Evolutionary conservation across 2,888 invertebrate species (phyloP).

Genomic region (Oxystoma pomonae): DNA sequence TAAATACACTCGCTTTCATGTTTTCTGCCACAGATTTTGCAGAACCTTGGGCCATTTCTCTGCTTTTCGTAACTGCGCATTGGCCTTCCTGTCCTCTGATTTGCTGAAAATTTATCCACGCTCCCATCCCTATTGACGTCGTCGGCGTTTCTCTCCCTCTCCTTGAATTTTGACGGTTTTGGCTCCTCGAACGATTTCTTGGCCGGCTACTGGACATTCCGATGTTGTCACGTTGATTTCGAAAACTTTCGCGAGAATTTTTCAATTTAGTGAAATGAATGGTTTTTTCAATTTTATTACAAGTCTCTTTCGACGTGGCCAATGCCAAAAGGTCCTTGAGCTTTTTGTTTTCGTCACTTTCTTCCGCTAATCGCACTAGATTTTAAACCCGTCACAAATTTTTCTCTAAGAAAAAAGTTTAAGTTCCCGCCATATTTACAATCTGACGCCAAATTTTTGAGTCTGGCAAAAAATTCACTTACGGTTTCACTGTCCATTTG

Average conservation of each 20-base stretch:
- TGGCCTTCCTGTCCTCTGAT: neutral
- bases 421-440: neutral
- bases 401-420: neutral
- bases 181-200: neutral
- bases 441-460: neutral
- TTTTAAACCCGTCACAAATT: neutral
- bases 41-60: too few relatives aligned
- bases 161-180: too few relatives aligned
- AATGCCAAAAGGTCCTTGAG: neutral
- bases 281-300: neutral
- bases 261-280: neutral
- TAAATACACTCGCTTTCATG: neutral
- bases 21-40: neutral
- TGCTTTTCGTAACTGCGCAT: too few relatives aligned
- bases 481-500: neutral
- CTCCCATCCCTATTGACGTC: neutral
- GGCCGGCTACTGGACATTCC: neutral
- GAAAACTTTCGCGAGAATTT: neutral
- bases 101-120: too few relatives aligned
- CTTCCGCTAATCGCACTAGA: neutral
- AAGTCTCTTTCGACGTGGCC: neutral
- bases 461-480: neutral
- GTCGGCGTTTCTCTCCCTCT: too few relatives aligned
- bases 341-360: neutral
- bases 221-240: neutral